Percentiles rank a stretch among this genome's conserved stretches.
phyloP scores from a whole-genome alignment of 2,113 vertebrate species.

The Castor canadensis region DNA sequence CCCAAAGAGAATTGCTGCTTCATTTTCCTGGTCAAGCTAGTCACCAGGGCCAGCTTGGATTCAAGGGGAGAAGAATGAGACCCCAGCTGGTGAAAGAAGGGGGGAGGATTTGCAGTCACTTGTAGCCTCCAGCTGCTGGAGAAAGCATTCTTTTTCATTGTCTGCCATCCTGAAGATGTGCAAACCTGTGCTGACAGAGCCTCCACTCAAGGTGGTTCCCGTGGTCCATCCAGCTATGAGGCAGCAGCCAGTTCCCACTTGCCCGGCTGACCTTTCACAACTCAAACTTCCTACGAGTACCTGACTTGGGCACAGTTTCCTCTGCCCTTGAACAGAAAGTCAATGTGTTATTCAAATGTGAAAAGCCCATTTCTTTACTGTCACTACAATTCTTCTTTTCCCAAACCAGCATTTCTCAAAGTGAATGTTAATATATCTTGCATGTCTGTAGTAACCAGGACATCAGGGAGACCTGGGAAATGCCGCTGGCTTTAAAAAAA shows the following conservation, averaged over 20 bases:
- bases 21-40: not conserved
- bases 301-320: not conserved
- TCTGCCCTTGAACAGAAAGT: not conserved
- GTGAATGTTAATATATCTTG: not conserved
- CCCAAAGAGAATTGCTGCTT: not conserved
- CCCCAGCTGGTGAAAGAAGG: not conserved
- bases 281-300: not conserved
- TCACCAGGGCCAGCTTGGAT: not conserved
- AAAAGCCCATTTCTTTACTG: not conserved
- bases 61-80: not conserved
- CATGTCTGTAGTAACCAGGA: not conserved
- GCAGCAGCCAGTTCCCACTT: not conserved
- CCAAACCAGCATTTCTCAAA: not conserved
- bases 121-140: not conserved
- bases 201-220: not conserved
- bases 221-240: not conserved
- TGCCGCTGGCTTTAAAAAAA: not conserved
- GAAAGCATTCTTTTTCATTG: accelerated
- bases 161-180: not conserved
- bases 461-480: not conserved
- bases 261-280: not conserved
- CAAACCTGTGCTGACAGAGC: not conserved
- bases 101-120: accelerated
- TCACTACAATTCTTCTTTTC: not conserved
- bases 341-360: not conserved